These are phyloP conservation scores for Lytechinus pictus DNA, from an alignment of 35 echinoderm and acorn worm genomes.

Conservation along the genomic window DNA sequence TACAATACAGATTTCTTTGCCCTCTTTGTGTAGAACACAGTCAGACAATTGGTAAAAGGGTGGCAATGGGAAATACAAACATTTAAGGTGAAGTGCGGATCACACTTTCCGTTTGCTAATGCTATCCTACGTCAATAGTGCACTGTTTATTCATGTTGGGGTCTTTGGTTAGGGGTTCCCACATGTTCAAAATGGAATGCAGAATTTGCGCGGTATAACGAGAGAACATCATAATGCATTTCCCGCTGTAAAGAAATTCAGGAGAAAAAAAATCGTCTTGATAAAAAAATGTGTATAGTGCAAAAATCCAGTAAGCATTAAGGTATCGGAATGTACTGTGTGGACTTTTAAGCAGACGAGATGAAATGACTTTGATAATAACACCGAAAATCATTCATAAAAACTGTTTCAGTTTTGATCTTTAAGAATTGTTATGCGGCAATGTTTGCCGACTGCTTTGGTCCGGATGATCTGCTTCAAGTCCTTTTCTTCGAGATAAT, in stretches of 20 bases:
- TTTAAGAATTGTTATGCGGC: neutral
- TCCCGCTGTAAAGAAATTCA: too few species aligned
- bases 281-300: too few species aligned
- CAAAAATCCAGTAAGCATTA: too few species aligned
- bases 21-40: neutral
- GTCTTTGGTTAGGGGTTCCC: neutral
- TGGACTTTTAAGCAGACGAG: too few species aligned
- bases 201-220: neutral
- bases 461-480: neutral
- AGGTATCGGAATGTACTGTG: too few species aligned
- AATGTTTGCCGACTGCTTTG: neutral
- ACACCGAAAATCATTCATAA: neutral
- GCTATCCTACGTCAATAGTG: neutral
- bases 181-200: neutral
- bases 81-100: neutral
- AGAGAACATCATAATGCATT: too few species aligned
- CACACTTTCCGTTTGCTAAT: neutral
- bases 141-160: neutral
- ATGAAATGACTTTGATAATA: neutral
- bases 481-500: neutral
- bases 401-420: neutral
- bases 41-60: neutral
- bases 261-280: too few species aligned
- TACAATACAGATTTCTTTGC: neutral
- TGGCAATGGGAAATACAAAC: neutral